A percentile compares a stretch with the other conserved stretches of the same genome.
phyloP scores from a whole-genome alignment of 2,113 vertebrate species.

The Aythya baeri region DNA sequence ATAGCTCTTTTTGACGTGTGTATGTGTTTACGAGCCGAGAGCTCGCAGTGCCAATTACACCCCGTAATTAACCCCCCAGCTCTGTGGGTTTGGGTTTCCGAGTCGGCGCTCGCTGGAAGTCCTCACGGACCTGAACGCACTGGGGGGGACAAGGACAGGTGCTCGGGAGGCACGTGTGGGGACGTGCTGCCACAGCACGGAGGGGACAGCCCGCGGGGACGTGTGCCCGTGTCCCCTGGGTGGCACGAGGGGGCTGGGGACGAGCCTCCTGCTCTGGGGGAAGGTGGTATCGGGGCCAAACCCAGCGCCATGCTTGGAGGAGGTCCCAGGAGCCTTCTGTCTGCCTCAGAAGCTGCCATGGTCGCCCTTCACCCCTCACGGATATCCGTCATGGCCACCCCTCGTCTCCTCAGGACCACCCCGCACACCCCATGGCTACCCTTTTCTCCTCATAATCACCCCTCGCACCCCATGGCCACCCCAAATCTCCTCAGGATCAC shows the following conservation, averaged over 20 bases:
- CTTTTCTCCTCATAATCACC: no score
- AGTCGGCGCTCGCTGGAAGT: background rate
- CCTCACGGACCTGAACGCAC: background rate
- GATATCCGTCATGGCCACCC: no score
- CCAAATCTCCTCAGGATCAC: no score
- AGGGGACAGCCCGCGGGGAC: background rate
- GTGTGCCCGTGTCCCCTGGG: no score
- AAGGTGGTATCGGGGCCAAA: accelerated
- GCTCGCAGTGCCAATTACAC: background rate
- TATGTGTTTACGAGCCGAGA: background rate
- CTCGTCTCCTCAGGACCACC: background rate
- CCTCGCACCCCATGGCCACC: no score
- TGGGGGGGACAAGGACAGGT: background rate
- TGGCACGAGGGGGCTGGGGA: no score
- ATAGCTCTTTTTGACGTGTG: background rate
- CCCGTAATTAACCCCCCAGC: background rate
- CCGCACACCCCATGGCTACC: background rate
- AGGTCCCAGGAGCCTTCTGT: accelerated
- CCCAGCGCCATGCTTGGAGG: background rate
- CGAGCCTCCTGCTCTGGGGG: background rate
- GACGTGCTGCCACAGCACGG: accelerated
- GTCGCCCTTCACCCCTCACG: background rate
- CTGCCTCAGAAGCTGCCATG: background rate
- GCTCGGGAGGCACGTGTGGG: background rate
- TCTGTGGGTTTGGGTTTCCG: background rate